Evolutionary conservation across 2,797 vertebrate genomes (phyloP).

Genomic region (Sciurus vulgaris): DNA sequence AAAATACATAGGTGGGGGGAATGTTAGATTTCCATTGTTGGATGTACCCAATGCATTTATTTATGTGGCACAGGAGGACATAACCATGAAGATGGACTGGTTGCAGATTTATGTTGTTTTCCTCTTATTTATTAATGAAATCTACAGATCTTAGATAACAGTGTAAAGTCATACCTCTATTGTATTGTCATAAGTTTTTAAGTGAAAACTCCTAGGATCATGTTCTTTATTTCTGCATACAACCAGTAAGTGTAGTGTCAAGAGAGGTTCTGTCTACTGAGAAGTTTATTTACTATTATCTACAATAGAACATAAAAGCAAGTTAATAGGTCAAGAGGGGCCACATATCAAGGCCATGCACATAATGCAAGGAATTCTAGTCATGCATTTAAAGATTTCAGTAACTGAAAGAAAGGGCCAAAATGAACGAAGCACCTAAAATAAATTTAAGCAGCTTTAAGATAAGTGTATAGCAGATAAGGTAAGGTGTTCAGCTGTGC

Average conservation of each 20-base stretch:
- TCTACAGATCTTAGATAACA: too few species aligned
- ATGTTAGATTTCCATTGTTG: neutral
- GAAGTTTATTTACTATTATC: neutral
- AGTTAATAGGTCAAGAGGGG: neutral
- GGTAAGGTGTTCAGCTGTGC: rapidly evolving
- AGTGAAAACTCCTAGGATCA: neutral
- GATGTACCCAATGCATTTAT: neutral
- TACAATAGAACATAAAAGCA: neutral
- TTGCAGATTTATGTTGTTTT: neutral
- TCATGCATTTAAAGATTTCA: neutral
- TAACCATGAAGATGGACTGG: neutral
- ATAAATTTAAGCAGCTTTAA: neutral
- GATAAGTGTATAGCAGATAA: neutral
- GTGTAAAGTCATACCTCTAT: neutral
- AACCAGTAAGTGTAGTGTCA: neutral
- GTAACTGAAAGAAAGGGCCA: neutral
- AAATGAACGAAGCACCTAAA: neutral
- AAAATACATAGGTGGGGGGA: neutral
- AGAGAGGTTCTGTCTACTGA: neutral
- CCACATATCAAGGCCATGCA: neutral
- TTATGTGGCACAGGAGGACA: neutral
- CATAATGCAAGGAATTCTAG: neutral
- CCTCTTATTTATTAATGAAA: neutral
- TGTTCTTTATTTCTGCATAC: neutral
- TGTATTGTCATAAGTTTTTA: neutral